These are phyloP conservation scores for Trichopria drosophilae DNA, from an alignment of 2,888 invertebrate genomes.

Conservation along the genomic window DNA sequence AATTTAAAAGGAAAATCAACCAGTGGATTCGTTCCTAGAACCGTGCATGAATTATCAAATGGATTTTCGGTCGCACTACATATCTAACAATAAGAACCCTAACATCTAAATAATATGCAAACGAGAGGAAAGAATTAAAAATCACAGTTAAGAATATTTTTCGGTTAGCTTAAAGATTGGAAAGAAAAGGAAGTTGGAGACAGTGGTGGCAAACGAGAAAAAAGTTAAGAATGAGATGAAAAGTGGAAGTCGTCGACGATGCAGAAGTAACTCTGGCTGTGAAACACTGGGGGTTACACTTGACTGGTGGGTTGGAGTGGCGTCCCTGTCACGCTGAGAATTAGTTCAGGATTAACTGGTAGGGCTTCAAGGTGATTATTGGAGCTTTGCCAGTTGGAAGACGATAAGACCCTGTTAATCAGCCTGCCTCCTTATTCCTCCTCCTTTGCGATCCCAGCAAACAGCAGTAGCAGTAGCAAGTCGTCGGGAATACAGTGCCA, in stretches of 20 bases:
- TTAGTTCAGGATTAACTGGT: conserved; percentile 53
- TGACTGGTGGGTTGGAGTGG: conserved; percentile 36
- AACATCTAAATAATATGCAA: conserved; percentile 42
- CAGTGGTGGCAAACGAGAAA: conserved; percentile 13
- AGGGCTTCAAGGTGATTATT: conserved; percentile 54
- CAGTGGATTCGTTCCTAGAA: too few relatives aligned
- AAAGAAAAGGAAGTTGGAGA: conserved; percentile 6
- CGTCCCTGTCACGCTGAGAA: conserved; percentile 48
- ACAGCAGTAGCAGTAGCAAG: not conserved
- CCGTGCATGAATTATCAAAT: too few relatives aligned
- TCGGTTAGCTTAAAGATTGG: conserved; percentile 7
- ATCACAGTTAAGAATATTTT: conserved; percentile 23
- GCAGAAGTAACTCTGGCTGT: conserved; percentile 16
- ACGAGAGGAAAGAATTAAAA: conserved; percentile 39
- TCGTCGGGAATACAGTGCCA: not conserved
- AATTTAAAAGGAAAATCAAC: too few relatives aligned
- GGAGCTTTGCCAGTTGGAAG: conserved; percentile 53
- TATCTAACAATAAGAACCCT: too few relatives aligned
- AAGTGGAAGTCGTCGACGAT: conserved; percentile 8
- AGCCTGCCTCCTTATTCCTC: conserved; percentile 36
- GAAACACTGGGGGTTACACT: too few relatives aligned
- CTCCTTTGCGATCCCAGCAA: not conserved
- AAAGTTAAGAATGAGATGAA: conserved; percentile 4
- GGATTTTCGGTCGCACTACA: too few relatives aligned
- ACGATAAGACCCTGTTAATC: conserved; percentile 54